A percentile compares a stretch with the other conserved stretches of the same genome.
Evolutionary conservation across 2,113 vertebrate species (phyloP).

Genomic region (Chaetorhynchus papuensis): DNA sequence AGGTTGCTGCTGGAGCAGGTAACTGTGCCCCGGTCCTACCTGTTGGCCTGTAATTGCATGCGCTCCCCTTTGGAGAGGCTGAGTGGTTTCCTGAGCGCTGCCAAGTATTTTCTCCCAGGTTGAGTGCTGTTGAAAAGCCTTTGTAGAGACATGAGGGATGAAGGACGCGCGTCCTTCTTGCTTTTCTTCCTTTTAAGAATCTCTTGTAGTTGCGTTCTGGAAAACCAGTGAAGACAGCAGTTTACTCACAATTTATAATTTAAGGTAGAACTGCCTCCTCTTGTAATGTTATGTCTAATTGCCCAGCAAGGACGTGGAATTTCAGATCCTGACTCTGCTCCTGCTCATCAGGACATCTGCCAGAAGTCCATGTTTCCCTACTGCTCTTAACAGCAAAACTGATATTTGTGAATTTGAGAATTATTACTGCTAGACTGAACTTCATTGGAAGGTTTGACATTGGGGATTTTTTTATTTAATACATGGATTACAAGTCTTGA

Average conservation of each 20-base stretch:
- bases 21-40: background rate
- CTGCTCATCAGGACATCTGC: background rate
- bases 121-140: conserved; percentile 24
- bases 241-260: background rate
- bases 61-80: background rate
- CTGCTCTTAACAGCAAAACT: conserved; percentile 31
- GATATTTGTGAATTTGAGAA: conserved; percentile 5
- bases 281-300: background rate
- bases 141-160: background rate
- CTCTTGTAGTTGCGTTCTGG: background rate
- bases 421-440: background rate
- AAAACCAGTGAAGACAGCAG: background rate
- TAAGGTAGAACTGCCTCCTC: background rate
- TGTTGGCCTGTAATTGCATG: background rate
- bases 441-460: background rate
- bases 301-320: background rate
- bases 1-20: background rate
- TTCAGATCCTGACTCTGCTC: background rate
- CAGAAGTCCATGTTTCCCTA: conserved; percentile 16
- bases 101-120: background rate
- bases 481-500: background rate
- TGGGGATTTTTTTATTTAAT: background rate
- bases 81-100: background rate
- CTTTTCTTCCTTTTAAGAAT: background rate
- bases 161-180: background rate